Evolutionary conservation across 2,888 invertebrate species (phyloP).

Genomic region (Syrphus vitripennis): DNA sequence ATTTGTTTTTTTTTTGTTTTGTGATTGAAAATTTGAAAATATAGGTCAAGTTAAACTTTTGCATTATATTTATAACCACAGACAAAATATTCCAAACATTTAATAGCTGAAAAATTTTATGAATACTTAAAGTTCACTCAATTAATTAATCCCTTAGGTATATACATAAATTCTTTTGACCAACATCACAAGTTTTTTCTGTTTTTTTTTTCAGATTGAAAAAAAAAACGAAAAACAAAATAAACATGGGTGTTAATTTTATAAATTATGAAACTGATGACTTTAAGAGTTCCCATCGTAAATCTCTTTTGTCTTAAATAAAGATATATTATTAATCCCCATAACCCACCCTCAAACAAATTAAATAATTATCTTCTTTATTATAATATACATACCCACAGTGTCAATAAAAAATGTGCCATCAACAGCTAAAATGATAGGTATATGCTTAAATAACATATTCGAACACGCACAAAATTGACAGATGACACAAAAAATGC

Average conservation of each 20-base stretch:
- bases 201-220: neutral
- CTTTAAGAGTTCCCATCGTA: slow-evolving; percentile 14
- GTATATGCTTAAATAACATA: slow-evolving; percentile 30
- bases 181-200: neutral
- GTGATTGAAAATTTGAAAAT: neutral
- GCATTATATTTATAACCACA: neutral
- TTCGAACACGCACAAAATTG: slow-evolving; percentile 43
- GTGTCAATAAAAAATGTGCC: slow-evolving; percentile 19
- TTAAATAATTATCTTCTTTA: slow-evolving; percentile 41
- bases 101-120: neutral
- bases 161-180: neutral
- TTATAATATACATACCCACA: neutral
- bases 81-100: neutral
- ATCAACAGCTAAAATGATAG: slow-evolving; percentile 6
- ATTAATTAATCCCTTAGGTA: neutral
- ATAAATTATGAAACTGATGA: neutral
- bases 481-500: slow-evolving; percentile 50
- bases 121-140: neutral
- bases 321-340: neutral
- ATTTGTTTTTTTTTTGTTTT: no score
- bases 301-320: slow-evolving; percentile 33
- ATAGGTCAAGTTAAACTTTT: neutral
- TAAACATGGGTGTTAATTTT: slow-evolving; percentile 2
- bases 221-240: neutral
- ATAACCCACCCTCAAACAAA: slow-evolving; percentile 26